Base-by-base conservation (phyloP, 92 coral and sea anemone species). In the Heteractis magnifica region DNA sequence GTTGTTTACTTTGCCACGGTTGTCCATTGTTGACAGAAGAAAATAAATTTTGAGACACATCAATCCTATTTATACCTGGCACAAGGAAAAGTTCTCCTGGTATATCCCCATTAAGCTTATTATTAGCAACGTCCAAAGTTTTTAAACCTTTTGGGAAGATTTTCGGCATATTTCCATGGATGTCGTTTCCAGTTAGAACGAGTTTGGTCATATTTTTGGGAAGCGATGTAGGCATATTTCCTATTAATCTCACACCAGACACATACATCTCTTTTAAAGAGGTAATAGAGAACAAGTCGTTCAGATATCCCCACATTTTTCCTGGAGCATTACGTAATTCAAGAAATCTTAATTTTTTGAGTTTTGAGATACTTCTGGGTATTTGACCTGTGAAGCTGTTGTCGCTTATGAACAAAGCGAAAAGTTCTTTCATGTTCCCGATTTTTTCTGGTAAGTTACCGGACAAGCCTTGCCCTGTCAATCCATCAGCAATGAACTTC, bases 361-460 rank as follows among this genome's bases (percentile, higher is more conserved):
- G 55, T 68, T 60, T 77, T 19, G 87, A 48, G 41, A 91, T 85
- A 44, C 89, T 88, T 13, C 81, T 58, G 15, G 94, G 94, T 72
- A 91, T 77, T 79, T 34, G 51, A 10, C 94, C 94, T 48, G 82
- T 78, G 8, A 91, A 77, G 4, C 74, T 77, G 53, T 88, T 88
- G n/a, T 85, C 94, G 15, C 89, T 87, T 11, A 91, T 85, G 52
- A 87, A 81, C 0, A 91, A 77, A 0, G 77, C 41, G 56, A 85
- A 77, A 18, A 91, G 62, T 14, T 85, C 85, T 19, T 82, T 88
- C 87, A 91, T 81, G 56, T 88, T 91, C 8, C 94, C 94, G 13
- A 91, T 81, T 59, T 81, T 82, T 11, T 55, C 11, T 12, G 94
- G 94, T 64, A 91, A 70, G 52, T 16, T 65, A 10, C 94, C 94